A percentile compares a stretch with the other conserved stretches of the same genome.
Evolutionary conservation across 2,113 vertebrate genomes (phyloP).

Genomic region (Mastomys coucha): DNA sequence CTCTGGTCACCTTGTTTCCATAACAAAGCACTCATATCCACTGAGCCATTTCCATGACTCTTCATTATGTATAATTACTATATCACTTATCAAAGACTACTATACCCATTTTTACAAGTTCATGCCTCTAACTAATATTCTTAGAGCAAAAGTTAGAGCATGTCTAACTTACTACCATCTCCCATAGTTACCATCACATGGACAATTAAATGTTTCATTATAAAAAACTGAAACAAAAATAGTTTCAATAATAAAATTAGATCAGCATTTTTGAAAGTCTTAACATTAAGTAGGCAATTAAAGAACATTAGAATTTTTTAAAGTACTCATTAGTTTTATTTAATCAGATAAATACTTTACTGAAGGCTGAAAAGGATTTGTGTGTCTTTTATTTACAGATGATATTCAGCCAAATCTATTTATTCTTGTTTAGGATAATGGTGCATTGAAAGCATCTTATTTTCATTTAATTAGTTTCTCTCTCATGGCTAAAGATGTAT

Average conservation of each 20-base stretch:
- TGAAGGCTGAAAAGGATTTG: constrained; percentile 1
- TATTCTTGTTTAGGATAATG: constrained; percentile 53
- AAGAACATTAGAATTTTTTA: neutral
- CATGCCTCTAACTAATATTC: neutral
- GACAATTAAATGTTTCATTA: neutral
- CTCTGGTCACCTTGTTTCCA: neutral
- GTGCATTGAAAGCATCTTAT: neutral
- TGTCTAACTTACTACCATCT: neutral
- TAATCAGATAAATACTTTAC: constrained; percentile 1
- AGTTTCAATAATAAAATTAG: constrained; percentile 44
- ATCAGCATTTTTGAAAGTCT: neutral
- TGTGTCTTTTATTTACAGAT: constrained; percentile 49
- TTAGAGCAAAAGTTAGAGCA: neutral
- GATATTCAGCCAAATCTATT: neutral
- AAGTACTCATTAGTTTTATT: constrained; percentile 7
- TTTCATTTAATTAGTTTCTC: constrained; percentile 8
- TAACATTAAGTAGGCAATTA: neutral
- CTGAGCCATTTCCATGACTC: neutral
- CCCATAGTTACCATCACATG: neutral
- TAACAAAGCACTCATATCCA: neutral
- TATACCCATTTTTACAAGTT: neutral
- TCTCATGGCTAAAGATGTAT: neutral
- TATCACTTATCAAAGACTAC: neutral
- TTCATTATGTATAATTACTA: neutral
- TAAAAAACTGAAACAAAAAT: neutral